phyloP scores from a whole-genome alignment of 2,888 invertebrate genomes.

The Portevinia maculata region DNA sequence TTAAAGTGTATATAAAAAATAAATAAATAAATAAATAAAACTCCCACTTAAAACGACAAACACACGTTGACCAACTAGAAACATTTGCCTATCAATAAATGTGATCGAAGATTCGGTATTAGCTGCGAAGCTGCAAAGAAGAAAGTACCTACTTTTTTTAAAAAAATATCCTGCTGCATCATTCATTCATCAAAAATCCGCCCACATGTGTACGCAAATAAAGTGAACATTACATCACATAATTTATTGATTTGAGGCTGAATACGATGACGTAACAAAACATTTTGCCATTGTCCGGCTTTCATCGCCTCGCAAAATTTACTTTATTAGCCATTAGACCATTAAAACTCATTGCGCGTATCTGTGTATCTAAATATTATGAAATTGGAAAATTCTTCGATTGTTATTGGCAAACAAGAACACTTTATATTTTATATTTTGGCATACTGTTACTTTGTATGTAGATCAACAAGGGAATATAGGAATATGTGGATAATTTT shows the following conservation, averaged over 20 bases:
- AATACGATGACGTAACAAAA: conserved; percentile 32
- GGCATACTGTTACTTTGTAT: conserved; percentile 28
- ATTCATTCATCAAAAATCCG: conserved; percentile 29
- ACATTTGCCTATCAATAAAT: no score
- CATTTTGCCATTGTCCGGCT: conserved; percentile 35
- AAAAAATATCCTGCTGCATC: neutral
- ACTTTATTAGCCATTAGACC: conserved; percentile 35
- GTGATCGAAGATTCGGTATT: no score
- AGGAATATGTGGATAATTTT: no score
- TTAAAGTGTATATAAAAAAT: no score
- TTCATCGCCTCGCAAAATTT: conserved; percentile 43
- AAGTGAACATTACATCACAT: conserved; percentile 42
- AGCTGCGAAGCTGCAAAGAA: no score
- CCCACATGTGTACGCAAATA: conserved; percentile 23
- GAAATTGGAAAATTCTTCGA: conserved; percentile 44
- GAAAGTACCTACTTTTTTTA: neutral
- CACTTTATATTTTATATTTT: neutral
- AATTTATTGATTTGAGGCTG: neutral
- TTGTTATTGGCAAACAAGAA: conserved; percentile 20
- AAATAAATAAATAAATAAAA: no score
- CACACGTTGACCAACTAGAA: no score
- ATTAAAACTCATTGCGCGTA: conserved; percentile 39
- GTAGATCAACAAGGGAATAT: no score
- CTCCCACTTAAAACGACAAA: no score
- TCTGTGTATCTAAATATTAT: conserved; percentile 50